These are phyloP conservation scores for Bos taurus DNA, from an alignment of 2,113 vertebrate species.

Conservation along the genomic window ARS-UCD2.0 NC_037332.1:47083001-47083500, in stretches of 20 bases:
- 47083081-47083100: constrained; percentile 52
- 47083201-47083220: neutral
- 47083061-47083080: constrained; percentile 55
- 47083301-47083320: neutral
- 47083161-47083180: constrained; percentile 60
- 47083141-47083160: constrained; percentile 48
- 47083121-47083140: constrained; percentile 47
- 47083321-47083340: neutral
- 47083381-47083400: neutral
- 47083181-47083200: constrained; percentile 57
- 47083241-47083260: constrained; percentile 1
- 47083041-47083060: constrained; percentile 56
- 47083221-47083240: constrained; percentile 28
- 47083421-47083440: neutral
- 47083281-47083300: neutral
- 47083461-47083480: neutral
- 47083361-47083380: neutral
- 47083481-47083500: neutral
- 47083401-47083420: neutral
- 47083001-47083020: neutral
- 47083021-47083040: neutral
- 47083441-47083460: neutral
- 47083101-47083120: constrained; percentile 57
- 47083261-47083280: neutral
- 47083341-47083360: neutral